These are phyloP conservation scores for Corythoichthys haematopterus DNA, from an alignment of 2,113 vertebrate species.

Conservation along the genomic window DNA sequence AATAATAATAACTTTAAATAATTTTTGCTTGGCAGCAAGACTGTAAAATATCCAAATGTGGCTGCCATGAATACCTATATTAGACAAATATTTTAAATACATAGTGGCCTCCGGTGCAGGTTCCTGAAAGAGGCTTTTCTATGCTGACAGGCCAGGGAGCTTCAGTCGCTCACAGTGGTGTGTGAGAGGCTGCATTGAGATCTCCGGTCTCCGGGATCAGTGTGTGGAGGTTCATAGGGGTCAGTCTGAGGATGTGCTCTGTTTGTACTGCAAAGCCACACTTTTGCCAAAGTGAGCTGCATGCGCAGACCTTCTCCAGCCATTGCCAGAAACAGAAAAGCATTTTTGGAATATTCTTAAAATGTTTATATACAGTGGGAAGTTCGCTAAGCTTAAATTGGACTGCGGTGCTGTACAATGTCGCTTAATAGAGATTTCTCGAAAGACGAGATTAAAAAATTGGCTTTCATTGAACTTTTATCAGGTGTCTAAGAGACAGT, in stretches of 20 bases:
- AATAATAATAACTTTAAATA: background rate
- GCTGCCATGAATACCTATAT: background rate
- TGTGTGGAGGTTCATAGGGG: slow-evolving; percentile 41
- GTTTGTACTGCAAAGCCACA: slow-evolving; percentile 50
- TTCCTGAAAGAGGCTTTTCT: slow-evolving; percentile 28
- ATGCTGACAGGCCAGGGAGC: slow-evolving; percentile 10
- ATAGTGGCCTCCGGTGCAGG: background rate
- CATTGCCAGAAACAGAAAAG: slow-evolving; percentile 32
- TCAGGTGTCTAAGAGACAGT: background rate
- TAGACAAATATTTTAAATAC: slow-evolving; percentile 1
- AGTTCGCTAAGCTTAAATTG: slow-evolving; percentile 13
- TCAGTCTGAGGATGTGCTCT: slow-evolving; percentile 59
- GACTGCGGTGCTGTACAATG: slow-evolving; percentile 13
- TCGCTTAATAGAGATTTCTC: slow-evolving; percentile 4
- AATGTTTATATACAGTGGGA: slow-evolving; percentile 15
- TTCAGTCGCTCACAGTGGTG: slow-evolving; percentile 30
- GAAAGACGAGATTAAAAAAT: background rate
- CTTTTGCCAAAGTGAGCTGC: slow-evolving; percentile 38
- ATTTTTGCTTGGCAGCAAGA: background rate
- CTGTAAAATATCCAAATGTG: background rate
- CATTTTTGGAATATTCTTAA: slow-evolving; percentile 45
- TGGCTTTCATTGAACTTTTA: background rate
- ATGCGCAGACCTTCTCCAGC: slow-evolving; percentile 22
- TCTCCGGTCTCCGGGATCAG: slow-evolving; percentile 18
- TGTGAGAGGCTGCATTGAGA: slow-evolving; percentile 53